phyloP scores from a whole-genome alignment of 1,140 invertebrate species.

The Holcopasites calliopsidis region DNA sequence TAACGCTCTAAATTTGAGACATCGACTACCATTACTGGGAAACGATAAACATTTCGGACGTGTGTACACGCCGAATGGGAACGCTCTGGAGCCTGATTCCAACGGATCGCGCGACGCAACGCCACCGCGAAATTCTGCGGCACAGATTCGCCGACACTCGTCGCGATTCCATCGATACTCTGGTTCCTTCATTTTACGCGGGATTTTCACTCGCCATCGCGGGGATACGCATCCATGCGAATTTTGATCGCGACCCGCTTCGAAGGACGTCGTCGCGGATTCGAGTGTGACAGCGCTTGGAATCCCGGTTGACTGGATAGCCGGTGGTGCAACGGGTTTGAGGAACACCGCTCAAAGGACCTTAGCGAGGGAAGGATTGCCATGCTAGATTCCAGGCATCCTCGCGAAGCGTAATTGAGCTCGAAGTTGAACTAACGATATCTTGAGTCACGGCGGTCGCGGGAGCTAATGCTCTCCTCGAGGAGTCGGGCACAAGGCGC shows the following conservation, averaged over 20 bases:
- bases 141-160: neutral
- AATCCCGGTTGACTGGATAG: neutral
- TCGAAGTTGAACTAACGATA: conserved; percentile 30
- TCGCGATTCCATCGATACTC: too few species aligned
- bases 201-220: too few species aligned
- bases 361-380: neutral
- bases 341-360: neutral
- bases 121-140: neutral
- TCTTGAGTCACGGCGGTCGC: conserved; percentile 13
- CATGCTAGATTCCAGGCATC: neutral
- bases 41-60: conserved; percentile 27
- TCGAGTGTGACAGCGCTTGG: neutral
- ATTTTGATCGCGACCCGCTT: neutral
- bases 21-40: conserved; percentile 18
- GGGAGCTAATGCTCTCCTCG: conserved; percentile 10
- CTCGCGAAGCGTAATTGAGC: conserved; percentile 27
- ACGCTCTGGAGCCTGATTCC: neutral
- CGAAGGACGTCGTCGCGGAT: neutral
- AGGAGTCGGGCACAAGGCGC: neutral
- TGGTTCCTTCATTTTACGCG: too few species aligned
- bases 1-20: conserved; percentile 50
- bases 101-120: neutral
- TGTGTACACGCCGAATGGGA: neutral
- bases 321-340: neutral
- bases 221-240: neutral